Evolutionary conservation across 2,888 invertebrate species (phyloP), one percentile per base, ranked within the genome.

Genomic region (Timandra comae): DNA sequence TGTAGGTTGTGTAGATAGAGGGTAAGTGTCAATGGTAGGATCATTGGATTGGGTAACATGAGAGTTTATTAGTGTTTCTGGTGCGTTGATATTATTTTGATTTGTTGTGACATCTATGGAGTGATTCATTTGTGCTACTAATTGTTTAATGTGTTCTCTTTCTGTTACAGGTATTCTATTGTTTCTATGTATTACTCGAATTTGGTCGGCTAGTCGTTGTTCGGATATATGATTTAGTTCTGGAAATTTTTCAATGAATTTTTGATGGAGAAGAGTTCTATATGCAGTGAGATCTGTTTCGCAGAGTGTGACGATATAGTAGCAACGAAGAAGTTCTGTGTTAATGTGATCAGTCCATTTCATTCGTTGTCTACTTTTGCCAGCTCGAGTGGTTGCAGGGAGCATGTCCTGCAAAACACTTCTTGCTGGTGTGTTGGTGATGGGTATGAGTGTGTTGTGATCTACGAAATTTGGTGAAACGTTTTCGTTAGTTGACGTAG

Each of bases 331-430:
- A 6, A 40, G 33, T 8, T 36, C 33, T 9, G 3, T 30, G 11
- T 41, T 41, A n/a, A 30, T 27, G 4, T 41, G 31, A 12, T 30
- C 5, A 7, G n/a, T 8, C 36, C 36, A 41, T 27, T 19, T 27
- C 40, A 36, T 41, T 26, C 40, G 36, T 20, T 33, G 31, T 11
- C 35, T 11, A 3, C 30, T 30, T 30, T 33, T 35, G 1, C 40
- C 35, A 36, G 36, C 35, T 22, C 36, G 36, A 8, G 40, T 41
- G 41, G 41, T 27, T 29, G 37, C 37, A 41, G 41, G 32, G 20
- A 29, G 28, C 7, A 23, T 8, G 26, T 3, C 27, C 27, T 10
- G n/a, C n/a, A n/a, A n/a, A n/a, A n/a, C n/a, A n/a, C n/a, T n/a
- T n/a, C n/a, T n/a, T n/a, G n/a, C n/a, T n/a, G n/a, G n/a, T n/a